phyloP scores from a whole-genome alignment of 2,113 vertebrate species.

The Myrmophylax atrothorax region DNA sequence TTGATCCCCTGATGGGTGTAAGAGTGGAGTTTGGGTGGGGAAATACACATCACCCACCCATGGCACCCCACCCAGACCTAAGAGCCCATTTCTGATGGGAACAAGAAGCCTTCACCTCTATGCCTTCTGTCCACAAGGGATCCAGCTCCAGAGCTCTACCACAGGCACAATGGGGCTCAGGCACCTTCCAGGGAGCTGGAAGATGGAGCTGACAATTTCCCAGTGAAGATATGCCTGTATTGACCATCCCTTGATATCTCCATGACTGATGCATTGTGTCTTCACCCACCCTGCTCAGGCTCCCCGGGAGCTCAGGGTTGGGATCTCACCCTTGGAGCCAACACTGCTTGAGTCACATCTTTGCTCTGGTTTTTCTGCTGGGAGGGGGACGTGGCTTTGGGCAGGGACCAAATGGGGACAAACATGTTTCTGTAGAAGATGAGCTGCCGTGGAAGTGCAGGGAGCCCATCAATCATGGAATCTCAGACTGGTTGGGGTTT shows the following conservation, averaged over 20 bases:
- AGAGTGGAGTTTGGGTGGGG: background rate
- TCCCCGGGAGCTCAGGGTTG: accelerated
- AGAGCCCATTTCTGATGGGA: background rate
- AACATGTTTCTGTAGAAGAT: background rate
- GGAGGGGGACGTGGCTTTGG: background rate
- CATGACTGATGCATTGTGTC: accelerated
- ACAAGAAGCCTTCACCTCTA: background rate
- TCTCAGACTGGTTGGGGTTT: too few species aligned
- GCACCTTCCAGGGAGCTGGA: background rate
- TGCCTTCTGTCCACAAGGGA: accelerated
- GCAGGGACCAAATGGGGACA: accelerated
- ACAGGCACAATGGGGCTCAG: background rate
- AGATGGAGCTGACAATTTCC: background rate
- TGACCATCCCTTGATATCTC: accelerated
- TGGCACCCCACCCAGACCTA: background rate
- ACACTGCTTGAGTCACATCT: accelerated
- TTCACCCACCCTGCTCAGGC: background rate
- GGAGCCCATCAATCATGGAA: background rate
- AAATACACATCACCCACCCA: background rate
- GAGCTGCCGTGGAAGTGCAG: background rate
- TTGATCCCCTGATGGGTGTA: accelerated
- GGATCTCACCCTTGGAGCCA: background rate
- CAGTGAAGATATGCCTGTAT: background rate
- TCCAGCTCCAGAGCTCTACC: background rate
- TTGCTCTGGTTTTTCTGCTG: background rate